Evolutionary conservation across 2,113 vertebrate genomes (phyloP), one percentile per base, ranked within the genome.

Genomic region (Aphelocoma coerulescens): DNA sequence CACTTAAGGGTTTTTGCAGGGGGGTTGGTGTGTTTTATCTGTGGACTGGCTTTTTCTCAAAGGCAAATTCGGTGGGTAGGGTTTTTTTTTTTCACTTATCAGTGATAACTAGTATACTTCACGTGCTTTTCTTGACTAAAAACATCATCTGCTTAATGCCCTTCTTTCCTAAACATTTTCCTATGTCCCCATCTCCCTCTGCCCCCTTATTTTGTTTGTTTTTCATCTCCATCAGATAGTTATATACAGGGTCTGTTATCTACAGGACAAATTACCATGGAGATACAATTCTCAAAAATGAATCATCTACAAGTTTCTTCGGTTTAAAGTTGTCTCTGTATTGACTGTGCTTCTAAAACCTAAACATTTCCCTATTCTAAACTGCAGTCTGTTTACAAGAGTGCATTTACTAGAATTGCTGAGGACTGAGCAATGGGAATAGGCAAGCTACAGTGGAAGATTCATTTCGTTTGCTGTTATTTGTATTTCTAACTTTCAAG

Each of bases 141-240:
- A 75, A 13, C 6, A 21, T n/a, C 22, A 9, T 13, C 22, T 57
- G 18, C 30, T 81, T 74, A 35, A 61, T 85, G 8, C 33, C 8
- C 4, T 55, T 48, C 20, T 78, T 76, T 66, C 35, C 24, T 88
- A 13, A 85, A 17, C 11, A 33, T 26, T 26, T 72, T 69, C 10
- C 8, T 51, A 8, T 73, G 11, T 1, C 3, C 7, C 7, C 8
- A 10, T 44, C 3, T 72, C 16, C 30, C 2, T 13, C 20, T 58
- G 1, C 9, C 10, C 9, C 12, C 17, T 68, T 7, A 9, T 59
- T 55, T 79, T 33, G 7, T 57, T 82, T 52, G 12, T 7, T 51
- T 88, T 73, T 87, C 5, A 8, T 74, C 30, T 89, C 28, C 13
- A 62, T 10, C 59, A 61, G 37, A 41, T 51, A 68, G 11, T 33